phyloP scores from a whole-genome alignment of 2,797 vertebrate genomes.

The Setipinna tenuifilis region DNA sequence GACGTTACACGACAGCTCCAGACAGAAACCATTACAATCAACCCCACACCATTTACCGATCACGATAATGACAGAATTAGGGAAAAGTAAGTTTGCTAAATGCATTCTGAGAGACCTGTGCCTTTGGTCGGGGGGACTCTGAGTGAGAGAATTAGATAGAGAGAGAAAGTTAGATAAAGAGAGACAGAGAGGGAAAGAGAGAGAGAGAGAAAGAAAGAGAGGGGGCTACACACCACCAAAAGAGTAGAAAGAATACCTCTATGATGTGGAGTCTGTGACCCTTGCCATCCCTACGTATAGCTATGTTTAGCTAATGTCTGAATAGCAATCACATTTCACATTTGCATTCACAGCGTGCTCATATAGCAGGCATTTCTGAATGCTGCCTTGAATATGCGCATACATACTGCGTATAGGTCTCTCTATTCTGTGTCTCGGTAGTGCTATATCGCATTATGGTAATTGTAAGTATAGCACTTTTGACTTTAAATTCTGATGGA shows the following conservation, averaged over 20 bases:
- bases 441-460: neutral
- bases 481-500: neutral
- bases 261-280: neutral
- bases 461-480: neutral
- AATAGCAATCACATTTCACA: neutral
- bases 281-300: neutral
- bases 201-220: neutral
- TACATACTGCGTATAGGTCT: neutral
- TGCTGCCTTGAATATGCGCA: neutral
- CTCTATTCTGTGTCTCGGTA: neutral
- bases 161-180: neutral
- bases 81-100: slow-evolving; percentile 44
- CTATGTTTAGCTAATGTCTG: neutral
- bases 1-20: slow-evolving; percentile 32
- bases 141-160: neutral
- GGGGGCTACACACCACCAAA: neutral
- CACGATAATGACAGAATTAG: slow-evolving; percentile 51
- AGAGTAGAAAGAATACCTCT: neutral
- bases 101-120: slow-evolving; percentile 8
- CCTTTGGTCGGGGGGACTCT: neutral
- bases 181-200: neutral
- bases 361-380: neutral
- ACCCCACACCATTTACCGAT: slow-evolving; percentile 41
- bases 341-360: neutral
- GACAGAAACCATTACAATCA: slow-evolving; percentile 54